Evolutionary conservation across 2,797 vertebrate genomes (phyloP), one percentile per base, ranked within the genome.

Genomic region (Propithecus deckenii): DNA sequence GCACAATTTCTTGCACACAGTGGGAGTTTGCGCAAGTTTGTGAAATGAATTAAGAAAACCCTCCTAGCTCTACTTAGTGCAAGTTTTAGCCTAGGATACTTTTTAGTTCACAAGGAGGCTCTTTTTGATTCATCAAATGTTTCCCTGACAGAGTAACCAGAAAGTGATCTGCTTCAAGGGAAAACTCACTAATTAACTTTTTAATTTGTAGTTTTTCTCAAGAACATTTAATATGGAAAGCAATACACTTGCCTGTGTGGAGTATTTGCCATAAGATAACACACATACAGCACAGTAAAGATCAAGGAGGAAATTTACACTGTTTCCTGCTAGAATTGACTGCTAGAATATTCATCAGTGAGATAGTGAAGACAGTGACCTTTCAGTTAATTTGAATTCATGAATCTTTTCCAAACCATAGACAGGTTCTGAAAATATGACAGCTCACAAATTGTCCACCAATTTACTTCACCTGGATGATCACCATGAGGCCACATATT

Each of bases 231-330:
- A 87, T 91, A 91, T 83, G 43, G 43, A 92, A 94, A 97, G 67
- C 59, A 94, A 88, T 71, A 67, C 30, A 78, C 30, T 88, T 75
- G 35, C 78, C 61, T 79, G 95, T 97, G 86, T 84, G 23, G 59
- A 95, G 71, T 92, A 89, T 93, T 97, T 97, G 96, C 93, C 57
- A 83, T 95, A 96, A 96, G 83, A 94, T 96, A 94, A 92, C 67
- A 87, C 14, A 87, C 11, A 79, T 95, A 80, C 55, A 93, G 92
- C 91, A 97, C 35, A 28, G 74, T 61, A 91, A 97, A 98, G 67
- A 98, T 95, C 72, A 98, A 95, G 92, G 41, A 94, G 89, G 95
- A 97, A 97, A 96, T 96, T 86, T 94, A 75, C 35, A 95, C 46
- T 4, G 4, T 90, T 74, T 96, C 63, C 94, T 96, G 94, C 8